Evolutionary conservation across 2,888 invertebrate genomes (phyloP).

Genomic region (Dryococelus australis): DNA sequence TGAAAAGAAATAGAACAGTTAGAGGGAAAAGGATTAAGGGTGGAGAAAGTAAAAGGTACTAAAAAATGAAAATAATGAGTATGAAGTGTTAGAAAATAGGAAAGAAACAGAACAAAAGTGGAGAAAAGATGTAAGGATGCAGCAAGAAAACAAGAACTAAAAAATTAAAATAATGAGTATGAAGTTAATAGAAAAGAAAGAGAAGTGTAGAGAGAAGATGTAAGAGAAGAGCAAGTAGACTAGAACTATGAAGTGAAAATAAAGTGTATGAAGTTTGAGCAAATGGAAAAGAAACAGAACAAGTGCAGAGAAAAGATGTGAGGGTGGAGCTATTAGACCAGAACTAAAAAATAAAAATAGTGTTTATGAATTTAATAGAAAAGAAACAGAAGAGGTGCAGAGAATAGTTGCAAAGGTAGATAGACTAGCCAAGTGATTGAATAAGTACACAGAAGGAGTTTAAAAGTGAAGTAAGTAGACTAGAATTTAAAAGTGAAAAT

Average conservation of each 20-base stretch:
- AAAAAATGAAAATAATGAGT: slow-evolving; percentile 30
- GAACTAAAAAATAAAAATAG: neutral
- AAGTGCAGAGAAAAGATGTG: neutral
- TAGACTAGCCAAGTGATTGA: too few relatives aligned
- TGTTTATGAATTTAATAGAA: neutral
- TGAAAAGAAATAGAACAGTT: too few relatives aligned
- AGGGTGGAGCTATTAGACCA: neutral
- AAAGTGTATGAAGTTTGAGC: too few relatives aligned
- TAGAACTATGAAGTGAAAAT: too few relatives aligned
- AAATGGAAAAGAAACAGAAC: too few relatives aligned
- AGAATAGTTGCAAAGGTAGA: neutral
- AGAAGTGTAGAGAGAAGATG: too few relatives aligned
- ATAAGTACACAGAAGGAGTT: too few relatives aligned
- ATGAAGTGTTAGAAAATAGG: slow-evolving; percentile 31
- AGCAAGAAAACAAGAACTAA: neutral
- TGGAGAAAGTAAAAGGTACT: too few relatives aligned
- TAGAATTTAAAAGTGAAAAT: too few relatives aligned
- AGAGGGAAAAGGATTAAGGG: too few relatives aligned
- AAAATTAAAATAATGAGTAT: neutral
- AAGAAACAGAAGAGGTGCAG: neutral
- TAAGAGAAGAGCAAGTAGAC: too few relatives aligned
- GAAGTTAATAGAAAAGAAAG: neutral
- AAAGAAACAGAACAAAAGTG: neutral
- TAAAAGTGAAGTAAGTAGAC: too few relatives aligned
- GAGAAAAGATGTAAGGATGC: neutral